phyloP scores from a whole-genome alignment of 2,888 invertebrate species.

The Leucoptera coffeella region DNA sequence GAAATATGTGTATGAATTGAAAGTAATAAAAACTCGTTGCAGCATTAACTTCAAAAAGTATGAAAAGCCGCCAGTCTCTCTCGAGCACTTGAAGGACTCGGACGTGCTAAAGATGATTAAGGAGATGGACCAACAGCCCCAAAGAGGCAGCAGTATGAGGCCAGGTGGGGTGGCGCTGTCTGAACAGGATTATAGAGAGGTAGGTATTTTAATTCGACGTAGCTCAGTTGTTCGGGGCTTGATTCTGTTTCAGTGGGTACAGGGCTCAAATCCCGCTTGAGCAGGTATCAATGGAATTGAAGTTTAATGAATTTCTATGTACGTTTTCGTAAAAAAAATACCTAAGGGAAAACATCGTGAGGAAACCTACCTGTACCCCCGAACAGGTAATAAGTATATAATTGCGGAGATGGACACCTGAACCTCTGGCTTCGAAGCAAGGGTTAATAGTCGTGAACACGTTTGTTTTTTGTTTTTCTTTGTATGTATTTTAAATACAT shows the following conservation, averaged over 20 bases:
- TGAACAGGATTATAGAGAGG: constrained; percentile 59
- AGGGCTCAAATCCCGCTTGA: too few species aligned
- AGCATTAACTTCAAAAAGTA: constrained; percentile 91
- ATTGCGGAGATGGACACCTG: background rate
- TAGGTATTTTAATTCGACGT: constrained; percentile 8
- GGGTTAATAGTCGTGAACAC: too few species aligned
- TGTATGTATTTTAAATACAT: too few species aligned
- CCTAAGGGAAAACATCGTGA: too few species aligned
- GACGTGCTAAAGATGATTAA: constrained; percentile 77
- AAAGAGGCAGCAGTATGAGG: constrained; percentile 57
- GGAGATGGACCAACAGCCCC: constrained; percentile 62
- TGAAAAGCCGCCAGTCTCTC: constrained; percentile 69
- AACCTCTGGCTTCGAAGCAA: background rate
- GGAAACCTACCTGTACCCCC: too few species aligned
- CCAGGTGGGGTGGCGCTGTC: constrained; percentile 52
- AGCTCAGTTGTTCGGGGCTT: too few species aligned
- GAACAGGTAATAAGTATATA: too few species aligned
- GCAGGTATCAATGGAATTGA: too few species aligned
- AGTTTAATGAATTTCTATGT: too few species aligned
- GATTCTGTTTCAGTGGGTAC: too few species aligned
- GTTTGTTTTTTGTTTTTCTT: too few species aligned
- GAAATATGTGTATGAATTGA: background rate
- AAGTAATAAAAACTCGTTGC: constrained; percentile 9
- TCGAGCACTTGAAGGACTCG: constrained; percentile 70
- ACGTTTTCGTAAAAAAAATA: too few species aligned